Evolutionary conservation across 2,888 invertebrate genomes (phyloP).

Genomic region (Sesia bembeciformis): DNA sequence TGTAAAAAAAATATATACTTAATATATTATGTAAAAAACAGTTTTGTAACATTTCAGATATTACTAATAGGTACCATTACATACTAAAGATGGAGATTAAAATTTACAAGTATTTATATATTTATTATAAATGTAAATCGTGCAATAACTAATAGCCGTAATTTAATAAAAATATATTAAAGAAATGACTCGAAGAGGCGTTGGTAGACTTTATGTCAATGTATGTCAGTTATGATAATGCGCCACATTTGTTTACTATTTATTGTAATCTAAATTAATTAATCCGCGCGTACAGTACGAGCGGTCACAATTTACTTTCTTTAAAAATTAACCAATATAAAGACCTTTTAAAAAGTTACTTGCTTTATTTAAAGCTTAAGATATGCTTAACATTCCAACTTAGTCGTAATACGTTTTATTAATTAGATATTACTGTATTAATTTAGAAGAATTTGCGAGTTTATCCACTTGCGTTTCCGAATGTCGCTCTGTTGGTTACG

Average conservation of each 20-base stretch:
- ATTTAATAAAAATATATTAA: slow-evolving; percentile 70
- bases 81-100: slow-evolving; percentile 68
- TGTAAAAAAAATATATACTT: slow-evolving; percentile 69
- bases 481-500: slow-evolving; percentile 12
- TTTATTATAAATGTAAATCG: slow-evolving; percentile 74
- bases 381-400: slow-evolving; percentile 56
- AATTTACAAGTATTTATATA: slow-evolving; percentile 75
- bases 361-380: slow-evolving; percentile 49
- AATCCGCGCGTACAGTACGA: slow-evolving; percentile 34
- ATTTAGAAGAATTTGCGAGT: slow-evolving; percentile 59
- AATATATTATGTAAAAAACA: slow-evolving; percentile 64
- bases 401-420: slow-evolving; percentile 52
- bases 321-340: slow-evolving; percentile 23
- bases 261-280: slow-evolving; percentile 60
- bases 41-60: slow-evolving; percentile 73
- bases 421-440: slow-evolving; percentile 45
- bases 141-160: slow-evolving; percentile 75
- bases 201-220: slow-evolving; percentile 29
- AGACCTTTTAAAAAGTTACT: slow-evolving; percentile 7
- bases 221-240: not conserved
- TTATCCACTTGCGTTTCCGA: slow-evolving; percentile 25
- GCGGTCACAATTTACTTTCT: slow-evolving; percentile 19
- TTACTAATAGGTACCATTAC: slow-evolving; percentile 67
- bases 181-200: slow-evolving; percentile 61
- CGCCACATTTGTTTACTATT: slow-evolving; percentile 48